These are phyloP conservation scores for Euglossa dilemma DNA, from an alignment of 1,140 invertebrate species.

Conservation along the genomic window DNA sequence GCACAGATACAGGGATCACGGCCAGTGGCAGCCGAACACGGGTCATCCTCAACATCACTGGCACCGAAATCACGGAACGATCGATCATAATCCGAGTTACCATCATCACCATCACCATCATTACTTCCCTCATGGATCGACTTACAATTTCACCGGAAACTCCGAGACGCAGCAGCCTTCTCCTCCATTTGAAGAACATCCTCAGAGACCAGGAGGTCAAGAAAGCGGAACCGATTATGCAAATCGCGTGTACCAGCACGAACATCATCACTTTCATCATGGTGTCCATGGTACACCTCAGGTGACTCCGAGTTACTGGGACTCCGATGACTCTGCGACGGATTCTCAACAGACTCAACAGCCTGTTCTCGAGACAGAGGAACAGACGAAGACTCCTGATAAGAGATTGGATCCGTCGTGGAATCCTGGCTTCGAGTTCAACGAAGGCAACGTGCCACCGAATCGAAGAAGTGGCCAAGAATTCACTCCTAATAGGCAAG, in stretches of 20 bases:
- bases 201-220: not conserved
- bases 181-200: not conserved
- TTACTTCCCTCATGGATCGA: not conserved
- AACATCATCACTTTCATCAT: conserved; percentile 44
- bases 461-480: conserved; percentile 16
- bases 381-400: too few species aligned
- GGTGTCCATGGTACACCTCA: not conserved
- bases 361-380: too few species aligned
- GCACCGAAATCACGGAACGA: not conserved
- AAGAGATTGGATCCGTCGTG: not conserved
- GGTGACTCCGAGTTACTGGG: not conserved
- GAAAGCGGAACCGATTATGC: not conserved
- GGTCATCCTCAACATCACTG: not conserved
- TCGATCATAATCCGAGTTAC: not conserved
- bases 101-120: conserved; percentile 24
- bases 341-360: not conserved
- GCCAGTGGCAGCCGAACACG: not conserved
- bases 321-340: not conserved
- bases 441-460: not conserved
- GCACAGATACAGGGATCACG: not conserved
- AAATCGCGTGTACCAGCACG: conserved; percentile 8
- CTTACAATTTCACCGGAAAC: not conserved
- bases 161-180: conserved; percentile 5
- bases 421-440: not conserved
- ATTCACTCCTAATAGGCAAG: conserved; percentile 1